Evolutionary conservation across 2,797 vertebrate genomes (phyloP), one percentile per base, ranked within the genome.

Genomic region (Manis crassicaudata): DNA sequence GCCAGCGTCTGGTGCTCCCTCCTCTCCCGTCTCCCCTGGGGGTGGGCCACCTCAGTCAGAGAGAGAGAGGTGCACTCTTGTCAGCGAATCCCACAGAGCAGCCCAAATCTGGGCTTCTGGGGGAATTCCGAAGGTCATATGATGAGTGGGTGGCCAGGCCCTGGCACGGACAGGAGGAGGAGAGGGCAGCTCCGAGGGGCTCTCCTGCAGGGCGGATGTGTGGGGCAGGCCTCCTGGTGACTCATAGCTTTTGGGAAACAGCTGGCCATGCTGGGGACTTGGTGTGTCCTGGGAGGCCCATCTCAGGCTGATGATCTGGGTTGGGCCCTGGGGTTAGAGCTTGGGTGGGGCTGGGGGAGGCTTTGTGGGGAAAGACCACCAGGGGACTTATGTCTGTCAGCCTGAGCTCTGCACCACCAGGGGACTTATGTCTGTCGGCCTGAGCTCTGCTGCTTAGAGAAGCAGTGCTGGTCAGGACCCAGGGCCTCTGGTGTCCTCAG

Each of bases 101-200:
- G 72, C 43, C 90, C 6, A 14, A 83, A 54, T 37, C 88, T 94
- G 96, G 97, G 94, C 35, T 97, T 98, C 97, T 96, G 87, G 97
- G 97, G 97, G 96, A 97, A 96, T 97, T 97, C 72, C 87, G 82
- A n/a, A 92, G 96, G 83, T 94, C 92, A 95, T 70, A 12, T 72
- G 67, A 25, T 63, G 84, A 73, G 56, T 11, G 81, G 63, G 90
- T 75, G 77, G 73, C 52, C 60, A 56, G 81, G 85, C 73, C 60
- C 82, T 94, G 92, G 82, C 3, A 11, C 92, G 79, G 96, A 73
- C 32, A 43, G 70, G 73, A 65, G 81, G 88, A 18, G 8, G 40
- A 77, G 25, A 68, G 84, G 84, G 52, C 52, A 40, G 94, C 37
- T 90, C 70, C 3, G 7, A 46, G 65, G 88, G 95, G 87, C 12